Base-by-base conservation (phyloP, 2,888 invertebrate species). In the Euplagia quadripunctaria region DNA sequence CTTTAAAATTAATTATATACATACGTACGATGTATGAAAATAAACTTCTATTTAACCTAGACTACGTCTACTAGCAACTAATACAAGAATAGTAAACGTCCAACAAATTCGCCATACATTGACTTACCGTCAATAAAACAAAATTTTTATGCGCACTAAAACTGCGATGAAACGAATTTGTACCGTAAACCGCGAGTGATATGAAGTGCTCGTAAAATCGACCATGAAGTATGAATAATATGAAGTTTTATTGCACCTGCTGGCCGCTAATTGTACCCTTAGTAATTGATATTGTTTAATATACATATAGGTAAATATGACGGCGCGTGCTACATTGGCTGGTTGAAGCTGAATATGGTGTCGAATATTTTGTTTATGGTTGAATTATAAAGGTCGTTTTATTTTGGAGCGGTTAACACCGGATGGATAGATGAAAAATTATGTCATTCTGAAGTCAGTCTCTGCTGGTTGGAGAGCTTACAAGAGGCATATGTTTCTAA, bases 71-170 rank as follows among this genome's bases (percentile, higher is more conserved):
- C 31, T 31, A 31, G 31, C 43, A 4, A 41, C n/a, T 67, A 68
- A n/a, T 63, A 3, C 8, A 8, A 67, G 61, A 64, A 4, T 46
- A 12, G 7, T 63, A 68, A 72, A 64, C 74, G 74, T 79, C 68
- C 64, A 75, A 80, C 72, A 52, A 72, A 66, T 31, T 67, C 46
- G 6, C n/a, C 49, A 52, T 55, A 68, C 73, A 68, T 68, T 55
- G 64, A 31, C 14, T 66, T 69, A 20, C 61, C 66, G 65, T 76
- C 77, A 84, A 80, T 89, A 87, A 89, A 90, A 88, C 85, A 85
- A 86, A 88, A 88, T 87, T 88, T 90, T 91, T 90, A 92, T 86
- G 89, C 83, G 73, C 85, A 85, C 83, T 90, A 89, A 90, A 89
- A 87, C 76, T 80, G 87, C 87, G 89, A 89, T 92, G 86, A 91